Conservation (phyloP, 1,140 invertebrate species). For the Epicauta chinensis region DNA sequence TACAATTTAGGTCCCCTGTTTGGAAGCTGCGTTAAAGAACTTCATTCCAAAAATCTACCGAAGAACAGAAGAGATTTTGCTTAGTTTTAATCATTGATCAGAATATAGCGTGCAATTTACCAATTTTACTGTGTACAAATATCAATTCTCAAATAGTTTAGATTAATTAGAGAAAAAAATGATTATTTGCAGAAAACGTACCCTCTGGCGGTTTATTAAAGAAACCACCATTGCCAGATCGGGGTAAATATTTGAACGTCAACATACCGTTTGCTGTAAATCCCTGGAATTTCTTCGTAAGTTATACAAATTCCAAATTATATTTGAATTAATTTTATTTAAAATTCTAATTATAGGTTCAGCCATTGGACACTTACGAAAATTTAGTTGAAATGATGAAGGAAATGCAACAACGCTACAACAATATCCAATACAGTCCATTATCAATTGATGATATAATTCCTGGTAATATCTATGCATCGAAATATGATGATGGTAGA, state of each 20-base stretch:
- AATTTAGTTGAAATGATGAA: slow-evolving; percentile 33
- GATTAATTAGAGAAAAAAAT: no score
- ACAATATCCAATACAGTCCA: slow-evolving; percentile 23
- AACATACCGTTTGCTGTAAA: slow-evolving; percentile 36
- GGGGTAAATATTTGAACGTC: slow-evolving; percentile 32
- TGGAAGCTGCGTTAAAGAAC: no score
- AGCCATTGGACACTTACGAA: slow-evolving; percentile 27
- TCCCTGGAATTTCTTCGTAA: slow-evolving; percentile 41
- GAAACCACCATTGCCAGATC: slow-evolving; percentile 24
- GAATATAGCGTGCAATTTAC: no score
- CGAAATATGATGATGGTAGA: slow-evolving; percentile 34
- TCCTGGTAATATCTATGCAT: slow-evolving; percentile 39
- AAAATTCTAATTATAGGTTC: slow-evolving; percentile 21
- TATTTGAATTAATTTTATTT: slow-evolving; percentile 3
- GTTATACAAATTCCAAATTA: background rate
- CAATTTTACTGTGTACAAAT: no score
- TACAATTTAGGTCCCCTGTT: no score
- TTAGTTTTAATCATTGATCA: no score
- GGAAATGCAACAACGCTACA: slow-evolving; percentile 32
- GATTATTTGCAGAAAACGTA: slow-evolving; percentile 23
- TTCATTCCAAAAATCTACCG: no score
- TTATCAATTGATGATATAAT: slow-evolving; percentile 32
- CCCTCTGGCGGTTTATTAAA: slow-evolving; percentile 31
- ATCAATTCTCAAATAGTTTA: no score
- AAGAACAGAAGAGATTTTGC: no score